These are phyloP conservation scores for Lates calcarifer DNA, from an alignment of 2,113 vertebrate species.

Conservation along the genomic window DNA sequence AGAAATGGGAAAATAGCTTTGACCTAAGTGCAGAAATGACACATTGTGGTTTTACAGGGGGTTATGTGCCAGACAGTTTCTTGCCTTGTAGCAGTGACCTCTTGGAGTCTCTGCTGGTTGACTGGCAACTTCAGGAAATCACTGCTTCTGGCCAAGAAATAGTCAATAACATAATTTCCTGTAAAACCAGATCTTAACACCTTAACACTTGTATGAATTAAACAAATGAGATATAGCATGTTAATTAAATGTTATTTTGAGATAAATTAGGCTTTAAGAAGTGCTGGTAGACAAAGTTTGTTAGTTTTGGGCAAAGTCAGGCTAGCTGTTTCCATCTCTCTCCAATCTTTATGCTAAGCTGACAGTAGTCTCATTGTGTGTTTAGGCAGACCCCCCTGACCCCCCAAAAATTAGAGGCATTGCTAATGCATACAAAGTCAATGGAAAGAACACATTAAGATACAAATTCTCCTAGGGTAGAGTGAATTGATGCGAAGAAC, in stretches of 20 bases:
- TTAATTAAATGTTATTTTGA: neutral
- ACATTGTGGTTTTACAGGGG: neutral
- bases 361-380: neutral
- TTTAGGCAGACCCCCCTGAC: neutral
- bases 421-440: neutral
- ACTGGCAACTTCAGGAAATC: neutral
- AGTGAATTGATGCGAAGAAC: neutral
- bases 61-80: neutral
- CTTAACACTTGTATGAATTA: neutral
- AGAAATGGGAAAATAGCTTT: neutral
- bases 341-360: conserved; percentile 9
- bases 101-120: neutral
- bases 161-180: neutral
- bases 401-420: neutral
- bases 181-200: neutral
- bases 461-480: neutral
- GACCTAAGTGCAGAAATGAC: neutral
- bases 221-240: neutral
- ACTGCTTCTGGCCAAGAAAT: neutral
- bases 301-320: neutral
- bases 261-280: neutral
- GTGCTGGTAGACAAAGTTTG: neutral
- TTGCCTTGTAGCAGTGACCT: neutral
- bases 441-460: neutral
- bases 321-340: neutral